A percentile compares a stretch with the other conserved stretches of the same genome.
Conservation (phyloP, 2,113 vertebrate genomes). For the Limanda limanda region DNA sequence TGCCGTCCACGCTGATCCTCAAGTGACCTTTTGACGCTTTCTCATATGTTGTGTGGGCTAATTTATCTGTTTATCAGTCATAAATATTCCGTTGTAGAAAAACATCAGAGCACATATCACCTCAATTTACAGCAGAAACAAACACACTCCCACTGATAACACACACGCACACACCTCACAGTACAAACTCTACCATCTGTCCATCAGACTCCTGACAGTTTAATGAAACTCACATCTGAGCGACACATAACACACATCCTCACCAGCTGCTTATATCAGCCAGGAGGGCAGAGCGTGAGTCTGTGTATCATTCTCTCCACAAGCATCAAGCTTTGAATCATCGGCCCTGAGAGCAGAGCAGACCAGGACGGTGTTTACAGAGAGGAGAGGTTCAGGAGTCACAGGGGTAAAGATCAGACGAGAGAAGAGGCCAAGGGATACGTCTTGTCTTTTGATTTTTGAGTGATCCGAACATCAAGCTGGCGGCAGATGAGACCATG, state of each 20-base stretch:
- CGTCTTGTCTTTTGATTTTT: neutral
- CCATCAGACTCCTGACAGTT: conserved; percentile 67
- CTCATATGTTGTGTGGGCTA: neutral
- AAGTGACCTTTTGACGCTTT: neutral
- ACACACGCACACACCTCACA: neutral
- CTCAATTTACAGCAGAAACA: neutral
- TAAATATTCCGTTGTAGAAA: neutral
- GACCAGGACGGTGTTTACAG: neutral
- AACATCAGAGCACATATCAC: neutral
- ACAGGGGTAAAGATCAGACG: neutral
- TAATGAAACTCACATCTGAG: conserved; percentile 74
- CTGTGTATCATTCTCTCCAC: conserved; percentile 19
- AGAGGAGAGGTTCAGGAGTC: neutral
- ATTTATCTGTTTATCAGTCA: neutral
- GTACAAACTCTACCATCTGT: conserved; percentile 36
- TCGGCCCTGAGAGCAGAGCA: neutral
- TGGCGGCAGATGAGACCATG: conserved; percentile 69
- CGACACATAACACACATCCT: conserved; percentile 78
- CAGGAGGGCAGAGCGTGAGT: conserved; percentile 26
- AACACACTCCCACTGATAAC: too few species aligned
- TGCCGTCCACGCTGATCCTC: neutral
- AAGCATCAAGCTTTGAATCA: conserved; percentile 39
- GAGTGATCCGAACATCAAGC: conserved; percentile 46
- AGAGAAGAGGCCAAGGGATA: neutral
- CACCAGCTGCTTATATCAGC: conserved; percentile 72